phyloP scores from a whole-genome alignment of 2,797 vertebrate genomes.

The Mycteria americana region DNA sequence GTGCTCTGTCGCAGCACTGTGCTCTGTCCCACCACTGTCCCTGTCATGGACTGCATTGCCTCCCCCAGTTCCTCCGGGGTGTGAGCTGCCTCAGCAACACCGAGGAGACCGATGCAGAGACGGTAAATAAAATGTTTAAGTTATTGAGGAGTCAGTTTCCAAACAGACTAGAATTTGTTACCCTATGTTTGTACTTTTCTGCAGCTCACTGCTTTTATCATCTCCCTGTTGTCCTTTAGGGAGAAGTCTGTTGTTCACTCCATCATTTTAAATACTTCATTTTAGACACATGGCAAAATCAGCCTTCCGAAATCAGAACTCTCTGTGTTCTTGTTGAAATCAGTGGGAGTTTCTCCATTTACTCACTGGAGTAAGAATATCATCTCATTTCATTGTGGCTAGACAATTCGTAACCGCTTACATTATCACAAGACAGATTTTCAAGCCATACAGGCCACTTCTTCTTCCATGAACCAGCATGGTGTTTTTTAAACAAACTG shows the following conservation, averaged over 20 bases:
- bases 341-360: background rate
- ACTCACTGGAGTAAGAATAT: background rate
- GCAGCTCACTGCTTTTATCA: background rate
- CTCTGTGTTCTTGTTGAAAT: background rate
- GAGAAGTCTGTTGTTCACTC: fast-evolving
- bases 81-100: background rate
- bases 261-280: background rate
- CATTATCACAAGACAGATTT: background rate
- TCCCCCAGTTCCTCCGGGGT: background rate
- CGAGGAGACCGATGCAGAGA: background rate
- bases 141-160: background rate
- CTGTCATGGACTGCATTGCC: background rate
- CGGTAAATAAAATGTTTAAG: background rate
- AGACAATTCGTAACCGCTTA: background rate
- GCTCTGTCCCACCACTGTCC: background rate
- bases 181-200: background rate
- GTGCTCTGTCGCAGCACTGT: background rate
- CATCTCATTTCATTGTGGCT: background rate
- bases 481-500: background rate
- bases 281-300: background rate
- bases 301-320: background rate
- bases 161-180: background rate
- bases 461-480: background rate
- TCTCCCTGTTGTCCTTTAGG: background rate
- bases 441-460: background rate